Conservation (phyloP, 2,888 invertebrate genomes). For the Linnaemya vulpina region DNA sequence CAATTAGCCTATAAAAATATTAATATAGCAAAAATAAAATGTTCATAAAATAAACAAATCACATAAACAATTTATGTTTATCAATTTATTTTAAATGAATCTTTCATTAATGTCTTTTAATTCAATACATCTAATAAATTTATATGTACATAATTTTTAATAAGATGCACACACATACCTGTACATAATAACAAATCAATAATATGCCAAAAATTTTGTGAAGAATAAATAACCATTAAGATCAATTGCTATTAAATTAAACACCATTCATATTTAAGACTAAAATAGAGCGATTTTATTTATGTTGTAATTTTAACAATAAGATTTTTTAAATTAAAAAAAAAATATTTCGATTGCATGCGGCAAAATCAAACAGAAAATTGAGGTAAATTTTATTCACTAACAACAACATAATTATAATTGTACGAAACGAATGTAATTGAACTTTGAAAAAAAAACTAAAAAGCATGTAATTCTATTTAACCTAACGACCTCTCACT, state of each 20-base stretch:
- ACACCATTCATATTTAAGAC: neutral
- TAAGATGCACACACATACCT: too few species aligned
- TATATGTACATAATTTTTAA: too few species aligned
- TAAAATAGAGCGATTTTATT: slow-evolving; percentile 22
- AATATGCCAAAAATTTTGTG: too few species aligned
- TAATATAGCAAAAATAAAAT: too few species aligned
- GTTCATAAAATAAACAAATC: too few species aligned
- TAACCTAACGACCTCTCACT: neutral
- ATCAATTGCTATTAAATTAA: slow-evolving; percentile 46
- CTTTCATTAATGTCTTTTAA: too few species aligned
- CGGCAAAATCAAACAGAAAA: slow-evolving; percentile 81
- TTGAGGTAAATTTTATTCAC: slow-evolving; percentile 79
- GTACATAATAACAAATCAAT: too few species aligned
- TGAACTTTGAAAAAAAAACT: neutral
- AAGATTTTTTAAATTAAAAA: slow-evolving; percentile 41
- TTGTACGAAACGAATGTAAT: neutral
- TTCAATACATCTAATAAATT: too few species aligned
- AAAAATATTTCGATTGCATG: slow-evolving; percentile 81
- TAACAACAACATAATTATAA: slow-evolving; percentile 23
- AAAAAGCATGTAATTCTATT: slow-evolving; percentile 62
- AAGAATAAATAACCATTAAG: neutral
- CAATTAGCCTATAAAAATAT: too few species aligned
- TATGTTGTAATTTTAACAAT: slow-evolving; percentile 32
- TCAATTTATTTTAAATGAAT: too few species aligned
- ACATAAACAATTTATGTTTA: too few species aligned